Evolutionary conservation across 2,797 vertebrate genomes (phyloP).

Genomic region (Capromys pilorides): DNA sequence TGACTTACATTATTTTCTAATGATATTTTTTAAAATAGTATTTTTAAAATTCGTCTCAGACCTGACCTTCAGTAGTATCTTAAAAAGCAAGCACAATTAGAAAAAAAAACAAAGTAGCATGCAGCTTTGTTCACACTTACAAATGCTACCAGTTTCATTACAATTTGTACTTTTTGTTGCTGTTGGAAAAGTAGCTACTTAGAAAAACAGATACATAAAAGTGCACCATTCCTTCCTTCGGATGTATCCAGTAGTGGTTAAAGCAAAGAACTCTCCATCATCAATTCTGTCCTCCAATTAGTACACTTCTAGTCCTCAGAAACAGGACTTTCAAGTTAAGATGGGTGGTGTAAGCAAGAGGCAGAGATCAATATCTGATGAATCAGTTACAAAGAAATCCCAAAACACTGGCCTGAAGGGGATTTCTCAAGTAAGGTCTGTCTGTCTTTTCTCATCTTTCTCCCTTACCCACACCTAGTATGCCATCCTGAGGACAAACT

Average conservation of each 20-base stretch:
- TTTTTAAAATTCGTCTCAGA: slow-evolving; percentile 70
- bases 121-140: slow-evolving; percentile 9
- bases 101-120: neutral
- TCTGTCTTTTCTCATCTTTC: neutral
- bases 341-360: neutral
- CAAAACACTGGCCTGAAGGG: neutral
- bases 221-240: slow-evolving; percentile 4
- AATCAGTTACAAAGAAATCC: slow-evolving; percentile 19
- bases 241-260: neutral
- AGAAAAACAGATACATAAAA: slow-evolving; percentile 45
- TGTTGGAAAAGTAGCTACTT: slow-evolving; percentile 41
- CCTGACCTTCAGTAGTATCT: slow-evolving; percentile 80
- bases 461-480: neutral
- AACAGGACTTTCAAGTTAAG: neutral
- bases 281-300: neutral
- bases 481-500: neutral
- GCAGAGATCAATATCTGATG: neutral
- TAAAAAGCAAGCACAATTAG: slow-evolving; percentile 73
- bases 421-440: neutral
- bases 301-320: neutral
- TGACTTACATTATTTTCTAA: slow-evolving; percentile 64
- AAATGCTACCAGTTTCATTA: slow-evolving; percentile 48
- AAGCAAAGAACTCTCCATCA: slow-evolving; percentile 8
- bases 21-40: neutral
- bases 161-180: slow-evolving; percentile 33